Evolutionary conservation across 2,113 vertebrate species (phyloP).

Genomic region (Otis tarda): DNA sequence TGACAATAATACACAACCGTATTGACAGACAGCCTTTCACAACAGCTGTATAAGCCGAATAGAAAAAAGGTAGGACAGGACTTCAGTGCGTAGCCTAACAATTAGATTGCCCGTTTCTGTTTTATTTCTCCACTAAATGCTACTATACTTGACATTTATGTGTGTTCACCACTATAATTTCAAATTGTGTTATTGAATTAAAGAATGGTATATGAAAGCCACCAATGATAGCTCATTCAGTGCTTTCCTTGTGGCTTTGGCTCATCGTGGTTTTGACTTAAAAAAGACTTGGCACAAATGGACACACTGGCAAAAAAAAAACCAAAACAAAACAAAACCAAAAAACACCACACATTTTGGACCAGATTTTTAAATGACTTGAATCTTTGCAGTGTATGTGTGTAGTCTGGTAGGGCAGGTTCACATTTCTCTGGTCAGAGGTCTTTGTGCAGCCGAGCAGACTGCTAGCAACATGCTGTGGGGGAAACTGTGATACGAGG

Average conservation of each 20-base stretch:
- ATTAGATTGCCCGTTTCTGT: constrained; percentile 14
- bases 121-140: constrained; percentile 33
- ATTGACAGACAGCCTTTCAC: not conserved
- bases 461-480: not conserved
- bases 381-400: not conserved
- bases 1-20: not conserved
- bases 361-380: not conserved
- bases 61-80: not conserved
- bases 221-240: not conserved
- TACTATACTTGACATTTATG: not conserved
- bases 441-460: not conserved
- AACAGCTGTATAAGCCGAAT: not conserved
- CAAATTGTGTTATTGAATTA: constrained; percentile 4
- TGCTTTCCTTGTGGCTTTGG: constrained; percentile 7
- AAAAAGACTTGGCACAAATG: not conserved
- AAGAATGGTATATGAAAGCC: not conserved
- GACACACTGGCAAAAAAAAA: not conserved
- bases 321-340: no score
- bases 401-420: not conserved
- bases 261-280: not conserved
- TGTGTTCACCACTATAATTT: not conserved
- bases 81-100: not conserved
- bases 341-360: not conserved
- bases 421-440: not conserved
- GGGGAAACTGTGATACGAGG: not conserved